Conservation (phyloP, 37 sponge, comb jelly and placozoan genomes). For the Ephydatia muelleri region DNA sequence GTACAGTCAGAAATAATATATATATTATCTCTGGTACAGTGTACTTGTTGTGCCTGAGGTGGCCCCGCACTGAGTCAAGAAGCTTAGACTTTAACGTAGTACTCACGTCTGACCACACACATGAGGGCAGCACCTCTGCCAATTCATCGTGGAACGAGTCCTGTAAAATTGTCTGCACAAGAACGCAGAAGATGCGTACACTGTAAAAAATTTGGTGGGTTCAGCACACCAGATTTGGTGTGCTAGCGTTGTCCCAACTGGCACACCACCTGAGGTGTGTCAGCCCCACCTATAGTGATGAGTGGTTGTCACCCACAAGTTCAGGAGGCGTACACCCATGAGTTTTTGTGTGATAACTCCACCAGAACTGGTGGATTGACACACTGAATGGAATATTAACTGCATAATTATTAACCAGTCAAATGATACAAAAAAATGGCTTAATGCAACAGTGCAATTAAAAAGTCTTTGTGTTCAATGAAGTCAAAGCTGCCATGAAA, state of each 20-base stretch:
- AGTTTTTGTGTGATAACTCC: background rate
- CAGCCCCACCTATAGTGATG: background rate
- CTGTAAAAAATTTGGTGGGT: background rate
- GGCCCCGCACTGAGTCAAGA: too few relatives aligned
- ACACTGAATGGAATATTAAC: background rate
- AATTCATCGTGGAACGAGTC: too few relatives aligned
- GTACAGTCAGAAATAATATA: too few relatives aligned
- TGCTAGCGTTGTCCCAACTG: background rate
- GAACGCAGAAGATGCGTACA: too few relatives aligned
- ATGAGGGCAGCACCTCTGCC: too few relatives aligned
- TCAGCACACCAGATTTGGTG: background rate
- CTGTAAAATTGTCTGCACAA: too few relatives aligned
- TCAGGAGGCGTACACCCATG: background rate
- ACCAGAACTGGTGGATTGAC: background rate
- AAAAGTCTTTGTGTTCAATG: background rate
- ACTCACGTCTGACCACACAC: too few relatives aligned
- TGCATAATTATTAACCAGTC: background rate
- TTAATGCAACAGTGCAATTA: background rate
- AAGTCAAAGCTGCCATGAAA: too few relatives aligned
- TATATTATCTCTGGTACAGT: too few relatives aligned
- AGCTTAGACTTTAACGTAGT: too few relatives aligned
- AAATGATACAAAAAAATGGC: background rate
- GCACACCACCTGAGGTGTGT: background rate
- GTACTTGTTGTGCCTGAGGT: too few relatives aligned
- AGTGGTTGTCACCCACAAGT: background rate